These are phyloP conservation scores for Ctenopoma multispine DNA, from an alignment of 2,797 vertebrate species.

Conservation along the genomic window DNA sequence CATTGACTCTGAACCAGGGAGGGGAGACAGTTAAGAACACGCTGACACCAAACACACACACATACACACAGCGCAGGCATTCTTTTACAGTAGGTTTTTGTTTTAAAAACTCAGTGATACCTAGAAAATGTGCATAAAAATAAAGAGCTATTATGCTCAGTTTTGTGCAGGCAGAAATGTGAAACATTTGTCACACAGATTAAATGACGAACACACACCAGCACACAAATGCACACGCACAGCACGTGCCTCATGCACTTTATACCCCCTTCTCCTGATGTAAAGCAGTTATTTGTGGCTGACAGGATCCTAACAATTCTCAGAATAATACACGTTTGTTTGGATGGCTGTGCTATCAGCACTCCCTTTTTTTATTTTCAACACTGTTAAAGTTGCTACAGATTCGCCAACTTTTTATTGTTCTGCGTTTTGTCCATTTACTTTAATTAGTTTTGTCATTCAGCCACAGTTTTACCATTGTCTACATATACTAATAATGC, in stretches of 20 bases:
- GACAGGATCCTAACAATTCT: conserved; percentile 81
- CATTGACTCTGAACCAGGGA: conserved; percentile 71
- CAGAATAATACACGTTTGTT: conserved; percentile 81
- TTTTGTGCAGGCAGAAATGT: conserved; percentile 13
- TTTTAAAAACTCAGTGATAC: conserved; percentile 17
- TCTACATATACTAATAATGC: conserved; percentile 71
- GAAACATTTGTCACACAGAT: conserved; percentile 45
- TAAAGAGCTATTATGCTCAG: conserved; percentile 32
- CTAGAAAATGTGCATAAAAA: conserved; percentile 47
- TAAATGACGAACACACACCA: conserved; percentile 42
- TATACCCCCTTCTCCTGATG: conserved; percentile 45
- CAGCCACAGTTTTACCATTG: conserved; percentile 71
- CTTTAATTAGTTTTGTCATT: conserved; percentile 79
- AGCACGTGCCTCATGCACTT: conserved; percentile 49
- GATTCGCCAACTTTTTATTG: conserved; percentile 75
- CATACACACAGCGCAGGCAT: conserved; percentile 21
- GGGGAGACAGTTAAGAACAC: conserved; percentile 67
- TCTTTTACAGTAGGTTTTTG: conserved; percentile 37
- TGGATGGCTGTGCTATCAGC: conserved; percentile 79
- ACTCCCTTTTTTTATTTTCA: conserved; percentile 75
- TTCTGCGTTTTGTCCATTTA: conserved; percentile 73
- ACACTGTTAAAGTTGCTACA: conserved; percentile 75
- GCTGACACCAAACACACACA: conserved; percentile 40
- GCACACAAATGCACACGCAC: conserved; percentile 31
- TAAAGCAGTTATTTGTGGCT: conserved; percentile 77